Base-by-base conservation (phyloP, 1,140 invertebrate genomes). In the Wasmannia auropunctata region DNA sequence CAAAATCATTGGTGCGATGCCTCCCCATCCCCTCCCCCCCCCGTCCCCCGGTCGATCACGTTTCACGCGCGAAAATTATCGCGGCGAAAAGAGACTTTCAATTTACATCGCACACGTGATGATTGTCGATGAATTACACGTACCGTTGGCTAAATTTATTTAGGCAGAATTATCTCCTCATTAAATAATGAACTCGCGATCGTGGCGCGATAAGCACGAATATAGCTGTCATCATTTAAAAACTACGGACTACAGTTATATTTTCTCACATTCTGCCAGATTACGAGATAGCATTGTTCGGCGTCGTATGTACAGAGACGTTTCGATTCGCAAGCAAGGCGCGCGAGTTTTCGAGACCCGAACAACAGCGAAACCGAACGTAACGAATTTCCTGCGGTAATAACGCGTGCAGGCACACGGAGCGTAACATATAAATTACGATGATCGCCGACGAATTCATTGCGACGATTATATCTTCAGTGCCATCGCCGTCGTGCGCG, bases 401-500 rank as follows among this genome's bases (percentile, higher is more conserved):
- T 22, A 40, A 65, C 19, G 28, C 28, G 1, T 8, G 37, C n/a
- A n/a, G n/a, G n/a, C n/a, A 14, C 10, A 25, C 43, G 37, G 31
- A 54, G 10, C 25, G 22, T 7, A n/a, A n/a, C n/a, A 37, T 34
- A 46, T 80, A 80, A 67, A 80, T 80, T 80, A 79, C n/a, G 62
- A 51, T 2, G 0, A 79, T 77, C 40, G 14, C 10, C 43, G 43
- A 19, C n/a, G 19, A 67, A 67, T 25, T 40, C n/a, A 69, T 63
- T 28, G 43, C 62, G 34, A 80, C 11, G 22, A 80, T 28, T 69
- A 54, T 31, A 79, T n/a, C 31, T 63, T 56, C 51, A 80, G 25
- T 22, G 46, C 31, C 22, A 43, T 40, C 62, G n/a, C 49, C 22
- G 34, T 69, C 22, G 28, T 19, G 46, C n/a, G n/a, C n/a, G n/a